Evolutionary conservation across 2,797 vertebrate species (phyloP).

Genomic region (Pampus argenteus): DNA sequence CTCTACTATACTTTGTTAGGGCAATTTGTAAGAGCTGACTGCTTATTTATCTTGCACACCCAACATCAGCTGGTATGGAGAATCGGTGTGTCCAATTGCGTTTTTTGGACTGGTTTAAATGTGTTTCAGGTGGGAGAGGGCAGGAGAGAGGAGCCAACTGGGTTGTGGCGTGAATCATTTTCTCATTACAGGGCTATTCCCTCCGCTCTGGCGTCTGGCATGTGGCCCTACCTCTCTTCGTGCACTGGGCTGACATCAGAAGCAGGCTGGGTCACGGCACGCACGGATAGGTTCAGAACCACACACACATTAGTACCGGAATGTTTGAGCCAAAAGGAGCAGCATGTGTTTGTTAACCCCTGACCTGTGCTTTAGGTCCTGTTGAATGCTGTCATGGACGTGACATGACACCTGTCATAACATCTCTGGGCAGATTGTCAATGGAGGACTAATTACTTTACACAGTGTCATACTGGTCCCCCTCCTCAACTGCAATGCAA

Average conservation of each 20-base stretch:
- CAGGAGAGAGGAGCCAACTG: slow-evolving; percentile 56
- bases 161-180: slow-evolving; percentile 72
- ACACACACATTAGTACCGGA: slow-evolving; percentile 47
- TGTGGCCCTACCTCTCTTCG: slow-evolving; percentile 63
- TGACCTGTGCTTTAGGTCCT: slow-evolving; percentile 65
- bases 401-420: slow-evolving; percentile 84
- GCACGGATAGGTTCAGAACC: slow-evolving; percentile 58
- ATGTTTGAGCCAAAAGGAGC: slow-evolving; percentile 71
- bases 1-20: slow-evolving; percentile 69
- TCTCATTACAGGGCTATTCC: slow-evolving; percentile 72
- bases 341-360: slow-evolving; percentile 81
- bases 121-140: slow-evolving; percentile 76
- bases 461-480: slow-evolving; percentile 52
- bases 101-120: slow-evolving; percentile 68
- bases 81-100: slow-evolving; percentile 58
- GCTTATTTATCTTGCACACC: slow-evolving; percentile 79
- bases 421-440: slow-evolving; percentile 73
- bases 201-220: slow-evolving; percentile 69
- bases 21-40: slow-evolving; percentile 75
- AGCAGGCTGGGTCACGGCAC: slow-evolving; percentile 56
- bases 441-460: slow-evolving; percentile 76
- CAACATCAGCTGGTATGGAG: slow-evolving; percentile 58
- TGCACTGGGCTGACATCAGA: slow-evolving; percentile 63
- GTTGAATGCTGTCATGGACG: slow-evolving; percentile 66
- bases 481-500: slow-evolving; percentile 8